Base-by-base conservation (phyloP, 2,888 invertebrate genomes). In the Steinernema hermaphroditum region DNA sequence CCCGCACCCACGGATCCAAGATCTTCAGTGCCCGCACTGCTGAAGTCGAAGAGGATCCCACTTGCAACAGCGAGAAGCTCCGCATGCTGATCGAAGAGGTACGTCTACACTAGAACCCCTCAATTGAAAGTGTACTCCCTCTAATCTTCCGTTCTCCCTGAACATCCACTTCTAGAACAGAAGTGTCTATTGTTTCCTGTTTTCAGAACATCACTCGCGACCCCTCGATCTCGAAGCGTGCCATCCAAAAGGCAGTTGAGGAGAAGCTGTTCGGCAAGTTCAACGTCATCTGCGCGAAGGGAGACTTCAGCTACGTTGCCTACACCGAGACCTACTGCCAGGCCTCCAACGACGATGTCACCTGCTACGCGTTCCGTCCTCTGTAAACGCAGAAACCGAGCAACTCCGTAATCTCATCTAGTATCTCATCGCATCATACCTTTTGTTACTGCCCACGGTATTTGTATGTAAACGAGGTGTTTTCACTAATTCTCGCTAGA, bases 251-350 rank as follows among this genome's bases (percentile, higher is more conserved):
- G 72, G 85, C 84, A 9, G 85, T 84, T 54, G 85, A 85, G 74
- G 83, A 84, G 77, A 83, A 83, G 32, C 74, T 79, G 27, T 80
- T 80, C 46, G 72, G 73, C 6, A 84, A 85, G 68, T 82, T 84
- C 72, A 85, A 85, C 74, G 85, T 83, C 22, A 85, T 85, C 75
- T 85, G 85, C 74, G 85, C 82, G 22, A 81, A 80, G 69, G 83
- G 80, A 19, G 85, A 85, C 74, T 85, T 85, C 77, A 80, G 81
- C 41, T 85, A 85, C 75, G 82, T 85, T n/a, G 84, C 83, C n/a
- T 85, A 85, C 76, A 85, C 85, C 8, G 81, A 81, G 54, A 75
- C 75, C 32, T 81, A 79, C 72, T 81, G 81, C 69, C 81, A 85
- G 73, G 75, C 80, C 27, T 79, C 83, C 41, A 80, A 77, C 49